These are phyloP conservation scores for Cyanistes caeruleus DNA, from an alignment of 2,113 vertebrate genomes.

Conservation along the genomic window DNA sequence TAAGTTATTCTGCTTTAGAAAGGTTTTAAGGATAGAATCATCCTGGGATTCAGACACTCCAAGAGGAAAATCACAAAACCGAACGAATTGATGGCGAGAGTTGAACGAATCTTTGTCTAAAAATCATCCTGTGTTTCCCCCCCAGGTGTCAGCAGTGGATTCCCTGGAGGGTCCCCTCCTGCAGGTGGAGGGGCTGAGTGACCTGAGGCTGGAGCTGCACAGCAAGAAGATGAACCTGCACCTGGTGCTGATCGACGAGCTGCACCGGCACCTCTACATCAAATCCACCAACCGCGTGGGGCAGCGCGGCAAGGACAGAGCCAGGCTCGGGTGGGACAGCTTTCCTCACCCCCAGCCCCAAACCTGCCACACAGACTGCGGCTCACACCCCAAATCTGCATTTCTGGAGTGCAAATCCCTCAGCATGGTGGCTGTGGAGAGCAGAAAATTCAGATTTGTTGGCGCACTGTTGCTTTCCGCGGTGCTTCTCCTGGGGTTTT, in stretches of 20 bases:
- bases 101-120: accelerated
- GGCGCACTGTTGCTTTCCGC: background rate
- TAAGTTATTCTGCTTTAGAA: background rate
- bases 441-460: background rate
- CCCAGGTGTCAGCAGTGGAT: constrained; percentile 91
- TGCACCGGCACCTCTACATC: constrained; percentile 97
- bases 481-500: background rate
- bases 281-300: constrained; percentile 91
- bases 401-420: background rate
- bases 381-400: background rate
- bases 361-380: too few relatives aligned
- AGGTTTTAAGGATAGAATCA: background rate
- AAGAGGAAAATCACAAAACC: background rate
- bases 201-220: constrained; percentile 94
- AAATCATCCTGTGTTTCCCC: background rate
- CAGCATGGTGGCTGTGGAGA: background rate
- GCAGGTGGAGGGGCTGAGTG: constrained; percentile 94
- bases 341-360: accelerated
- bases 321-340: constrained; percentile 53
- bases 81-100: accelerated
- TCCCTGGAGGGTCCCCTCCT: constrained; percentile 91
- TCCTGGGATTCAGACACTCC: background rate
- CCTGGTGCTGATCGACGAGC: constrained; percentile 92
- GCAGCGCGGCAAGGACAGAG: constrained; percentile 83
- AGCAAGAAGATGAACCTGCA: constrained; percentile 98